Percentiles rank a stretch among this genome's conserved stretches.
Evolutionary conservation across 2,888 invertebrate species (phyloP).

Genomic region (Pterobdella sp.): DNA sequence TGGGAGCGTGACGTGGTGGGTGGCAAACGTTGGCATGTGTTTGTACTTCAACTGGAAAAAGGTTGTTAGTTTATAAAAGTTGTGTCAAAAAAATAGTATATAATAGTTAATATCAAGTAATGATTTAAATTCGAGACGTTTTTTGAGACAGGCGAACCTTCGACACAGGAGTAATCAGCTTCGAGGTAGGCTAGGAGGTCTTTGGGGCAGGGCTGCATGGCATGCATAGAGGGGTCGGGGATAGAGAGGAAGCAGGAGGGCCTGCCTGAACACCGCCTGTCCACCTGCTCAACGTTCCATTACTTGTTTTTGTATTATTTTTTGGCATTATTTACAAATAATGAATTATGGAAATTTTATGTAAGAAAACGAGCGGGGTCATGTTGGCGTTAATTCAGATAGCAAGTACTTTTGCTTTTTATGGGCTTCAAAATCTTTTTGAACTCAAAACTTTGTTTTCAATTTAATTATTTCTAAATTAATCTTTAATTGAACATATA

Average conservation of each 20-base stretch:
- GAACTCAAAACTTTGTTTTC: too few relatives aligned
- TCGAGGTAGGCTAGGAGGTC: conserved; percentile 32
- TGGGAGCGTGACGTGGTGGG: neutral
- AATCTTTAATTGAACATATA: too few relatives aligned
- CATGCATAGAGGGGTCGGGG: conserved; percentile 28
- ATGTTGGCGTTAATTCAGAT: too few relatives aligned
- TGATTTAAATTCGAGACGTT: neutral
- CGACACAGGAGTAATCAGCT: conserved; percentile 29
- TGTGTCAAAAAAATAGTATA: neutral
- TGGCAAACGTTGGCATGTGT: neutral
- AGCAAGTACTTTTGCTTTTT: too few relatives aligned
- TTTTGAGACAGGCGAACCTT: neutral
- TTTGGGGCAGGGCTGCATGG: conserved; percentile 30
- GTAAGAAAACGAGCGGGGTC: too few relatives aligned
- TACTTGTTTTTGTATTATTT: too few relatives aligned
- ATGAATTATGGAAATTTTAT: too few relatives aligned
- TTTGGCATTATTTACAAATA: too few relatives aligned
- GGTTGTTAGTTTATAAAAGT: too few relatives aligned
- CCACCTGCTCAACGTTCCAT: conserved; percentile 27
- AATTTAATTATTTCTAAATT: too few relatives aligned
- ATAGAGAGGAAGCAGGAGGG: conserved; percentile 25
- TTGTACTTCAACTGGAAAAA: conserved; percentile 9
- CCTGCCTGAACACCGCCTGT: conserved; percentile 29
- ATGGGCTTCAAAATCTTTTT: too few relatives aligned
- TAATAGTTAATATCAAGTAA: neutral